Base-by-base conservation (phyloP, 2,888 invertebrate genomes). In the Leucozona laternaria region DNA sequence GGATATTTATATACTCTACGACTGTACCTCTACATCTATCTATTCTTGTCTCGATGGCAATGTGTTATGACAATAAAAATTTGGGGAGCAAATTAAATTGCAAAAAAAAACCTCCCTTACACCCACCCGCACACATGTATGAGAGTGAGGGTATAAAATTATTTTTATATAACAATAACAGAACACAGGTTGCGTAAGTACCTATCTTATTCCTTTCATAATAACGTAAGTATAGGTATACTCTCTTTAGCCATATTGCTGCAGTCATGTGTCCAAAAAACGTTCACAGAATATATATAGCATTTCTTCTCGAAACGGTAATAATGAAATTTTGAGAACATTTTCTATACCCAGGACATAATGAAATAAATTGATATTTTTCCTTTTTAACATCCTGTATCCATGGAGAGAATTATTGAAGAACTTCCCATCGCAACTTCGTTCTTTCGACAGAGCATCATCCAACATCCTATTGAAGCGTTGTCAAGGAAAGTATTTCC, bases 311-410 rank as follows among this genome's bases (percentile, higher is more conserved):
- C 34, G 40, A 45, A 58, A 78, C 40, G 50, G 58, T 86, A 45
- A 79, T 79, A 68, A 79, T 64, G 70, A 81, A 78, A 86, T 86
- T 81, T 86, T 75, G 66, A 86, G 70, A 86, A 86, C 66, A 40
- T 58, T 76, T 48, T 58, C 31, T 71, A 81, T 82, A 28, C 28
- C 31, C 1, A 8, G 31, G 78, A 78, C 73, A 70, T 79, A 86
- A 86, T 86, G 86, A 86, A 86, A 86, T 82, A 86, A 86, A 86
- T 82, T 82, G 86, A 82, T 82, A 86, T 86, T 86, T 78, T 81
- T 78, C 58, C 71, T 31, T 73, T 4, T n/a, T 17, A 28, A 79
- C 8, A 48, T 22, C 68, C 40, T 66, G 77, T 81, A 62, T 62
- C 78, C 40, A 82, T 82, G 70, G 71, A 64, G 81, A 73, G n/a